Evolutionary conservation across 1,140 invertebrate genomes (phyloP).

Genomic region (Apolygus lucorum): DNA sequence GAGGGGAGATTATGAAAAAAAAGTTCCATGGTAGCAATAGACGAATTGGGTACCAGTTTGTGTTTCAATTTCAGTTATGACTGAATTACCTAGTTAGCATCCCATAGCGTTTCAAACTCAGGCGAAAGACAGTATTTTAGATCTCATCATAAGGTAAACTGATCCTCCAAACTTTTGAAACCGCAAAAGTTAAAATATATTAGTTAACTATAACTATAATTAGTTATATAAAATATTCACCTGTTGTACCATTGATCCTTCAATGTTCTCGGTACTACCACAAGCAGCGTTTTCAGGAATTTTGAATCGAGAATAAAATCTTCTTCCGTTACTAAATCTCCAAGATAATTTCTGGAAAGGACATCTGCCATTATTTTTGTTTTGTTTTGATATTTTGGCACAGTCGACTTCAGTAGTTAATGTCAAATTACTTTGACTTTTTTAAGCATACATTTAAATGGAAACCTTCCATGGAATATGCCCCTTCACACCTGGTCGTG

Average conservation of each 20-base stretch:
- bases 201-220: too few relatives aligned
- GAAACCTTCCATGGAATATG: neutral
- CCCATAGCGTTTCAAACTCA: too few relatives aligned
- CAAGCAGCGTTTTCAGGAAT: neutral
- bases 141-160: too few relatives aligned
- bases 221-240: too few relatives aligned
- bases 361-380: neutral
- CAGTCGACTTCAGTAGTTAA: neutral
- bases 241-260: neutral
- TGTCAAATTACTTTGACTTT: neutral
- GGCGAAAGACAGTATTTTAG: too few relatives aligned
- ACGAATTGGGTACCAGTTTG: too few relatives aligned
- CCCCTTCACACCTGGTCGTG: neutral
- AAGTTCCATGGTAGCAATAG: too few relatives aligned
- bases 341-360: neutral
- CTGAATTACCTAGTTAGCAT: too few relatives aligned
- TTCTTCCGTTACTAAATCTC: neutral
- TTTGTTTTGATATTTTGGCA: neutral
- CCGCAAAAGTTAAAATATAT: too few relatives aligned
- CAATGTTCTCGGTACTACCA: neutral
- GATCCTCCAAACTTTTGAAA: too few relatives aligned
- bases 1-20: too few relatives aligned
- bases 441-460: neutral
- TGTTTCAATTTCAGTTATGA: too few relatives aligned
- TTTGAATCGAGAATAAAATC: neutral